These are phyloP conservation scores for Hemibagrus guttatus DNA, from an alignment of 2,797 vertebrate species.

Conservation along the genomic window DNA sequence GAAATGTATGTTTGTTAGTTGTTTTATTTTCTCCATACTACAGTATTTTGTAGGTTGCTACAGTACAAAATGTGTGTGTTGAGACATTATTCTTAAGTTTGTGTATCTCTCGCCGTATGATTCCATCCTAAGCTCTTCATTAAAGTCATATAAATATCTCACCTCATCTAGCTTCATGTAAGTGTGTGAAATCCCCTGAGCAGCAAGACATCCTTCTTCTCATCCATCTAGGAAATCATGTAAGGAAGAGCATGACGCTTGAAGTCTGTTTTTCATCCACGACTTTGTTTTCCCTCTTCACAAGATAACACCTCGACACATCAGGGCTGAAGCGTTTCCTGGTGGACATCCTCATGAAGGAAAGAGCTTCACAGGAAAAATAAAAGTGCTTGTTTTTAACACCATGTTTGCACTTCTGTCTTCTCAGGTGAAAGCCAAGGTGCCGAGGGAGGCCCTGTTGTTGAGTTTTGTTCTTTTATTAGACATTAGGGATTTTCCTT, in stretches of 20 bases:
- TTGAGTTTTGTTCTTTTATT: slow-evolving; percentile 43
- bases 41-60: not conserved
- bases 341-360: not conserved
- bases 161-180: not conserved
- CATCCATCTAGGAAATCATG: not conserved
- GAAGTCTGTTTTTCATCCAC: slow-evolving; percentile 1
- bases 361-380: slow-evolving; percentile 2
- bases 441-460: slow-evolving; percentile 17
- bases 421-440: slow-evolving; percentile 36
- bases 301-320: not conserved
- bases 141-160: not conserved
- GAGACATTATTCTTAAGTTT: not conserved
- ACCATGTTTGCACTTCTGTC: slow-evolving; percentile 23
- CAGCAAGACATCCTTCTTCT: not conserved
- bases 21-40: not conserved
- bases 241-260: not conserved
- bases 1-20: not conserved
- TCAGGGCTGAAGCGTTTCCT: slow-evolving; percentile 4
- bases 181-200: not conserved
- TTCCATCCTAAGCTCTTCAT: not conserved
- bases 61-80: not conserved
- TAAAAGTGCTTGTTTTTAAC: slow-evolving; percentile 23
- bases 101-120: not conserved
- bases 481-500: not conserved
- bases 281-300: not conserved